Evolutionary conservation across 1,140 invertebrate genomes (phyloP).

Genomic region (Cecropterus lyciades): DNA sequence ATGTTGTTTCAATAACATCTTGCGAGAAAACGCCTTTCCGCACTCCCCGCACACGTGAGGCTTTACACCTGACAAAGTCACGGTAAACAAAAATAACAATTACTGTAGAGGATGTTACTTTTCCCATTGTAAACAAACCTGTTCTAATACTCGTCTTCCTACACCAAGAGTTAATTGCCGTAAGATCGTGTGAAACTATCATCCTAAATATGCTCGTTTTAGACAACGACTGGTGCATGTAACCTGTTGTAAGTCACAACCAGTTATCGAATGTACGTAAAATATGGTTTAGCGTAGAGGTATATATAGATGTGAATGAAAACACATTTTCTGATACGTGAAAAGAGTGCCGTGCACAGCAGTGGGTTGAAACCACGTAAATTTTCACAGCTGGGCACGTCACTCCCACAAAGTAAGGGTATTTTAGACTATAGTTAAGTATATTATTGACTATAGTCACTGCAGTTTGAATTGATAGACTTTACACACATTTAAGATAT

Average conservation of each 20-base stretch:
- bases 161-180: constrained; percentile 28
- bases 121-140: constrained; percentile 5
- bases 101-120: neutral
- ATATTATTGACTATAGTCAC: too few species aligned
- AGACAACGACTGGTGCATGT: neutral
- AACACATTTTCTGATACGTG: too few species aligned
- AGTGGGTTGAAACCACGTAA: too few species aligned
- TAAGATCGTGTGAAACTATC: constrained; percentile 27
- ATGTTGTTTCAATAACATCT: constrained; percentile 92
- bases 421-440: too few species aligned
- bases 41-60: constrained; percentile 94
- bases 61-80: constrained; percentile 87
- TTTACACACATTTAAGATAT: too few species aligned
- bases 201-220: neutral
- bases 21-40: constrained; percentile 93
- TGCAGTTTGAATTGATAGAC: too few species aligned
- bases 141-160: neutral
- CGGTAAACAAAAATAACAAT: neutral
- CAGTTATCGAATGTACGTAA: neutral
- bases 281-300: neutral
- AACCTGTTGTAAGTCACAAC: neutral
- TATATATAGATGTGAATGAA: neutral
- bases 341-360: too few species aligned
- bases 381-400: too few species aligned
- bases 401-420: too few species aligned